A percentile compares a stretch with the other conserved stretches of the same genome.
Conservation (phyloP, 1,140 invertebrate genomes). For the Colletes gigas region DNA sequence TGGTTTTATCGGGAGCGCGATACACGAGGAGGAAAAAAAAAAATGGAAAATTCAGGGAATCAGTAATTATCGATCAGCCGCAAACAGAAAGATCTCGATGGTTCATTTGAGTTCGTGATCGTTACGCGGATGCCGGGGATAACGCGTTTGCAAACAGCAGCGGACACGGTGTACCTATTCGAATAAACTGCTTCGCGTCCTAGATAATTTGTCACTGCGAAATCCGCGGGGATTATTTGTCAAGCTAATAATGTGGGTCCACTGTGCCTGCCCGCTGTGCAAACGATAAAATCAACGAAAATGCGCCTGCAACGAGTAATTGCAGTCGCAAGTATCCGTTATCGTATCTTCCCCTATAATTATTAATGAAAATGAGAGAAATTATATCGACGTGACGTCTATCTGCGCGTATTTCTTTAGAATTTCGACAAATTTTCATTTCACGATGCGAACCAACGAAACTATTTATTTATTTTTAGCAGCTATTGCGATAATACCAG, state of each 20-base stretch:
- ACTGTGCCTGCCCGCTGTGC: slow-evolving; percentile 54
- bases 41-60: not conserved
- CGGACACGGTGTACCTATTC: slow-evolving; percentile 63
- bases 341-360: slow-evolving; percentile 49
- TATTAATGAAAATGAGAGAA: slow-evolving; percentile 51
- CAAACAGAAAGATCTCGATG: slow-evolving; percentile 56
- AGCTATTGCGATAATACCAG: no score
- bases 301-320: slow-evolving; percentile 67
- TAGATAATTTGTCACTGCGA: slow-evolving; percentile 76
- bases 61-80: slow-evolving; percentile 28
- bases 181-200: slow-evolving; percentile 73
- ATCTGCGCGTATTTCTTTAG: not conserved
- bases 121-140: slow-evolving; percentile 54
- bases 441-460: no score
- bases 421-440: not conserved
- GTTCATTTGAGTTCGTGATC: slow-evolving; percentile 52
- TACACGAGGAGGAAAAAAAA: not conserved
- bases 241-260: slow-evolving; percentile 75
- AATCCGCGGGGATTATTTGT: slow-evolving; percentile 77
- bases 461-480: no score
- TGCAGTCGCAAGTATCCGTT: slow-evolving; percentile 58
- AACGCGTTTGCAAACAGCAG: slow-evolving; percentile 64
- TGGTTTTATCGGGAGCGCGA: not conserved
- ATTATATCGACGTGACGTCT: slow-evolving; percentile 18
- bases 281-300: slow-evolving; percentile 70